Conservation (phyloP, 1,140 invertebrate species). For the Cherax quadricarinatus region DNA sequence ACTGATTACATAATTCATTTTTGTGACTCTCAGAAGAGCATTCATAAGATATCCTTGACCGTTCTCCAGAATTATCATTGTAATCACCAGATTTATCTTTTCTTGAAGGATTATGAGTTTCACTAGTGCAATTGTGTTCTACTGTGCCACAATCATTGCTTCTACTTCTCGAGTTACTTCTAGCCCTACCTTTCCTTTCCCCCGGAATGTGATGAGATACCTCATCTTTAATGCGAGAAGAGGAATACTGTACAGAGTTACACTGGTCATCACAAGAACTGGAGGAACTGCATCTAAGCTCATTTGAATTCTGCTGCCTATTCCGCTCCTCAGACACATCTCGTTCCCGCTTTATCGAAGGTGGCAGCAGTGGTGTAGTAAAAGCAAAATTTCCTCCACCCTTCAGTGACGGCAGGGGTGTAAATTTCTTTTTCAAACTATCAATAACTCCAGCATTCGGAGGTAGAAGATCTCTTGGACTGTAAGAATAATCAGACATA, state of each 20-base stretch:
- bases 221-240: not conserved
- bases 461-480: constrained; percentile 59
- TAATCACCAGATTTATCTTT: not conserved
- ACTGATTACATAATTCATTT: not conserved
- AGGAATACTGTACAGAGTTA: constrained; percentile 9
- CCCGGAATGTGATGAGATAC: not conserved
- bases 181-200: not conserved
- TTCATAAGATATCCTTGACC: not conserved
- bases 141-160: constrained; percentile 1
- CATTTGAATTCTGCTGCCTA: constrained; percentile 21
- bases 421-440: constrained; percentile 59
- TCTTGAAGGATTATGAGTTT: not conserved
- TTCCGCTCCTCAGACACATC: constrained; percentile 56
- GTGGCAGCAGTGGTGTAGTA: constrained; percentile 26
- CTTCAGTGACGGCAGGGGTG: constrained; percentile 52
- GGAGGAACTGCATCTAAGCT: not conserved
- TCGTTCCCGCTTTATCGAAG: constrained; percentile 32
- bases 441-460: constrained; percentile 60
- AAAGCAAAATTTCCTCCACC: constrained; percentile 43
- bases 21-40: not conserved
- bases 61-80: not conserved
- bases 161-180: constrained; percentile 10
- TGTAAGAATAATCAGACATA: constrained; percentile 24
- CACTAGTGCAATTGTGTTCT: not conserved
- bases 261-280: constrained; percentile 32